Base-by-base conservation (phyloP, 2,113 vertebrate genomes). In the Prietella phreatophila region DNA sequence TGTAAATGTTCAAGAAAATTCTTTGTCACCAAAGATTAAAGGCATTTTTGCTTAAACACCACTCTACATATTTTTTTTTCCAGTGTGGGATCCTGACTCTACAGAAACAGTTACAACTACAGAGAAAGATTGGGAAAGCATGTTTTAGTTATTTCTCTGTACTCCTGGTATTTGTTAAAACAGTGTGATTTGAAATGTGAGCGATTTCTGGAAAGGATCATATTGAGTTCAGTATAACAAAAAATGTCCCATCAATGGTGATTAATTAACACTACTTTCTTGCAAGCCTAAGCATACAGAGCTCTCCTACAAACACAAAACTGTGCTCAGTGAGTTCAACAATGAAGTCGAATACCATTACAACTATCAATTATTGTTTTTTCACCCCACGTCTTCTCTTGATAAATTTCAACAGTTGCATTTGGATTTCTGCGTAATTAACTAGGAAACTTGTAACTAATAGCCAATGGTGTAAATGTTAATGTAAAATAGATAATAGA, bases 161-260 rank as follows among this genome's bases (percentile, higher is more conserved):
- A 15, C 15, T 39, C 15, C 9, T 85, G 73, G 56, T 78, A 79
- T 86, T 81, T 86, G 75, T 86, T 86, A 65, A 67, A 86, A 55
- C 13, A 33, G 39, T 36, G 61, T 63, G 60, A 50, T 67, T 86
- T 86, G 30, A 81, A 81, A 69, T 81, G 47, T 55, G 50, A 86
- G 76, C 33, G 17, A 50, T 67, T 56, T 87, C 85, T 82, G 78
- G 85, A 82, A 87, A 71, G 36, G 61, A 82, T 87, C 78, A 71
- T 55, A 30, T 22, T 6, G 15, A 55, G 76, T 58, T 87, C 61
- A 69, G 11, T 42, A 58, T 71, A 69, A 69, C 53, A 58, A 39
- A 87, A 65, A 47, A 47, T 47, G 85, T 86, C 58, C n/a, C 19
- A 86, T 8, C 5, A n/a, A 2, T 55, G 15, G 5, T 81, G 30